These are phyloP conservation scores for Micropoecilia bifurca DNA, from an alignment of 2,797 vertebrate genomes.

Conservation along the genomic window DNA sequence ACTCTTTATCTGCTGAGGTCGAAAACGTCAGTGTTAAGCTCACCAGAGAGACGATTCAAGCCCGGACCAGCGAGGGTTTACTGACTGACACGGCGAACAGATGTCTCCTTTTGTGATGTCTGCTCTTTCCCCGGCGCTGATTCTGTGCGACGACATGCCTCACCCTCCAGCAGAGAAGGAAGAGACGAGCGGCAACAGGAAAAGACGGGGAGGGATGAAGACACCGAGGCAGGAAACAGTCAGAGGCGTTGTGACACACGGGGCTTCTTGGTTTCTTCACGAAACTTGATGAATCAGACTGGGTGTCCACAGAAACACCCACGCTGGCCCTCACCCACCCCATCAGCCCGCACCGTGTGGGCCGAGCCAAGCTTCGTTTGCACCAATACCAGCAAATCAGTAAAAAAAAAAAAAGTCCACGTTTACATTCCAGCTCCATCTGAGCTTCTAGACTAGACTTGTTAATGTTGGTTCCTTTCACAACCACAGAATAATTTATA, in stretches of 20 bases:
- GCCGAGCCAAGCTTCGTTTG: conserved; percentile 22
- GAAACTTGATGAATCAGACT: conserved; percentile 76
- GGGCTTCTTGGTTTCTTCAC: conserved; percentile 62
- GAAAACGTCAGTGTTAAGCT: conserved; percentile 30
- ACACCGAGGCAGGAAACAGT: conserved; percentile 57
- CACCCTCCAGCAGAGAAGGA: conserved; percentile 33
- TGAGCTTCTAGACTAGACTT: conserved; percentile 52
- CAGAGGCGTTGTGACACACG: conserved; percentile 68
- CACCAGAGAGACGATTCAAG: conserved; percentile 50
- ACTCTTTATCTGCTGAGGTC: neutral
- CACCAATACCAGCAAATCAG: conserved; percentile 13
- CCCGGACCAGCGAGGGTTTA: conserved; percentile 6
- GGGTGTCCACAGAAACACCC: conserved; percentile 35
- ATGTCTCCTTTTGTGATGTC: conserved; percentile 19
- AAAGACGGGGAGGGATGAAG: conserved; percentile 34
- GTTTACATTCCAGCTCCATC: conserved; percentile 47
- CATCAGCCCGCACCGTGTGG: conserved; percentile 10
- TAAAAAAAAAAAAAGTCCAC: conserved; percentile 36
- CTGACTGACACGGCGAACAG: conserved; percentile 4
- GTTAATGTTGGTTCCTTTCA: conserved; percentile 28
- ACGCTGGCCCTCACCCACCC: conserved; percentile 26
- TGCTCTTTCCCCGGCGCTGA: neutral
- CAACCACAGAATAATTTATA: conserved; percentile 4
- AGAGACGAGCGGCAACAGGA: conserved; percentile 39
- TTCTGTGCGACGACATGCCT: conserved; percentile 48